Percentiles rank a stretch among this genome's conserved stretches.
These are phyloP conservation scores for Phytoseiulus persimilis DNA, from an alignment of 2,888 invertebrate genomes.

Conservation along the genomic window DNA sequence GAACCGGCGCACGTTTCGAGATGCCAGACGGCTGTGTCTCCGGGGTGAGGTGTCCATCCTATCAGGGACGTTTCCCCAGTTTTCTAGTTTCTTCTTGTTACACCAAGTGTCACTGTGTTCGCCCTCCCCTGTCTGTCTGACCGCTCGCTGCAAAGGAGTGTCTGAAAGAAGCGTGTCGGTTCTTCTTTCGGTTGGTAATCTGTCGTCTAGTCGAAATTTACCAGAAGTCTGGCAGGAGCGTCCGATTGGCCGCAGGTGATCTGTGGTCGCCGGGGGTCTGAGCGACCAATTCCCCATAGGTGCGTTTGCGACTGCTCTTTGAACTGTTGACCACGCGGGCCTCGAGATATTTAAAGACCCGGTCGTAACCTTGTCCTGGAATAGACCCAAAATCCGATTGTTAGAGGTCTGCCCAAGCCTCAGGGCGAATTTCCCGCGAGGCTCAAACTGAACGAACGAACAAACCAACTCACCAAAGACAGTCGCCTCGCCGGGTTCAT, in stretches of 20 bases:
- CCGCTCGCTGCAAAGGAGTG: background rate
- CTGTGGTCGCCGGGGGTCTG: conserved; percentile 36
- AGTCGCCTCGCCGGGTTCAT: conserved; percentile 39
- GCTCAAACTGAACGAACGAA: background rate
- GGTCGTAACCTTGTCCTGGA: conserved; percentile 39
- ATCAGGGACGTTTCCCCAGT: background rate
- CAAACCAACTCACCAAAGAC: conserved; percentile 15
- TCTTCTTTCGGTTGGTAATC: background rate
- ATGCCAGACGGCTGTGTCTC: background rate
- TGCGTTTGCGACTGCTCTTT: conserved; percentile 37
- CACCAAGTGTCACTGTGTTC: background rate
- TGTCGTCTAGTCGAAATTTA: background rate
- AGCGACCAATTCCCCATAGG: conserved; percentile 38
- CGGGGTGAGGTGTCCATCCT: background rate
- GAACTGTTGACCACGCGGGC: conserved; percentile 36
- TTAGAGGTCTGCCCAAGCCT: background rate
- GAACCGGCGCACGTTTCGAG: background rate
- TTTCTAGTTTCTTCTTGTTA: background rate
- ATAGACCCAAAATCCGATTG: background rate
- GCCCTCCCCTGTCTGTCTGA: background rate
- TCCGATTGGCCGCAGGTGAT: conserved; percentile 34
- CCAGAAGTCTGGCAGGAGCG: conserved; percentile 38
- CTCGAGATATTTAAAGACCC: conserved; percentile 35
- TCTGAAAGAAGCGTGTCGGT: background rate
- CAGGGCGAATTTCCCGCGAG: background rate